These are phyloP conservation scores for Notoglanidium macrostoma DNA, from an alignment of 2,797 vertebrate genomes.

Conservation along the genomic window DNA sequence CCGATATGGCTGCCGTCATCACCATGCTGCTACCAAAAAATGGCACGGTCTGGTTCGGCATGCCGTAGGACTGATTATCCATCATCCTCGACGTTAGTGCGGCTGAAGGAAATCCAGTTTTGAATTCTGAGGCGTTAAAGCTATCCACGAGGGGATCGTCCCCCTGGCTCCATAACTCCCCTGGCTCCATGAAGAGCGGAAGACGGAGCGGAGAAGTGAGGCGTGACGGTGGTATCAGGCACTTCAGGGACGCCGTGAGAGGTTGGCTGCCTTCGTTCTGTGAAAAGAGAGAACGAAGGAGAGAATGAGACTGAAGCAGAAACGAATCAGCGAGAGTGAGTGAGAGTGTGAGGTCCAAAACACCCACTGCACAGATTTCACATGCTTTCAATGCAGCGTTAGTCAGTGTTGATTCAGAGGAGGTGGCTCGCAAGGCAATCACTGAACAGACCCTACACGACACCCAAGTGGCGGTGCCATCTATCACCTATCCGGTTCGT, in stretches of 20 bases:
- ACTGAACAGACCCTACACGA: not conserved
- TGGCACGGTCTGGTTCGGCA: constrained; percentile 69
- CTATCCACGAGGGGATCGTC: constrained; percentile 56
- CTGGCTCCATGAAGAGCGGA: constrained; percentile 62
- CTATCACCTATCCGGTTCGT: not conserved
- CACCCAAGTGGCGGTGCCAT: not conserved
- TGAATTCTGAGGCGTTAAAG: constrained; percentile 56
- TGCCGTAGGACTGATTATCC: constrained; percentile 66
- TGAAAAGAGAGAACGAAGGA: constrained; percentile 4
- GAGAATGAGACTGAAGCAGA: not conserved
- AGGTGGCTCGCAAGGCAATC: not conserved
- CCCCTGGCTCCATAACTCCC: constrained; percentile 51
- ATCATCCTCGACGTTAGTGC: constrained; percentile 23
- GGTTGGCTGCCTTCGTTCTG: constrained; percentile 16
- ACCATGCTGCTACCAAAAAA: constrained; percentile 84
- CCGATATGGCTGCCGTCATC: constrained; percentile 86
- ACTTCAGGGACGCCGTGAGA: not conserved
- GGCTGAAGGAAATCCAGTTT: not conserved
- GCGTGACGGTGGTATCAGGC: not conserved
- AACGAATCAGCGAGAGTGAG: constrained; percentile 1
- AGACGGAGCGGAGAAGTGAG: not conserved
- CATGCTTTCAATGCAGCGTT: constrained; percentile 33
- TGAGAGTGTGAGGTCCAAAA: constrained; percentile 27
- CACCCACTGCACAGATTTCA: constrained; percentile 47
- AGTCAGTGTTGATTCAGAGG: constrained; percentile 39